These are phyloP conservation scores for Nestor notabilis DNA, from an alignment of 2,113 vertebrate genomes.

Conservation along the genomic window DNA sequence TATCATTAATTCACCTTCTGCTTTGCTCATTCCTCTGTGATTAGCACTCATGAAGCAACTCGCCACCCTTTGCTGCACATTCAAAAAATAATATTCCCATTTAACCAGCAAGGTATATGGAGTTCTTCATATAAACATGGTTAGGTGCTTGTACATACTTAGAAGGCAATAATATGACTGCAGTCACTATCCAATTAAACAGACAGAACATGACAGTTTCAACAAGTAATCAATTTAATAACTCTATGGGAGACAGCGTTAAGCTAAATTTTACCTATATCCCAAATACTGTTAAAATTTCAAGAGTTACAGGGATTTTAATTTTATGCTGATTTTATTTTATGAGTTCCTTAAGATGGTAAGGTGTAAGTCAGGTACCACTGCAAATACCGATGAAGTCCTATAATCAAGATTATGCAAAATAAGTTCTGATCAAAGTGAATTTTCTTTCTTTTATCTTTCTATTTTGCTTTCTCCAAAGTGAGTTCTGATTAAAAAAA, in stretches of 20 bases:
- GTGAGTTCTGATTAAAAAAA: conserved; percentile 42
- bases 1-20: not conserved
- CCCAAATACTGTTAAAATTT: not conserved
- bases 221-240: not conserved
- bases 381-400: not conserved
- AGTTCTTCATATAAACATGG: not conserved
- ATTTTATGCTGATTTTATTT: not conserved
- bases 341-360: not conserved
- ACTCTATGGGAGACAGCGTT: not conserved
- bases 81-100: not conserved
- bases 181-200: conserved; percentile 55
- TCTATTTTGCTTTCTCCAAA: not conserved
- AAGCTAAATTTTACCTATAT: not conserved
- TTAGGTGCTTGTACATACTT: not conserved
- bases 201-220: conserved; percentile 13
- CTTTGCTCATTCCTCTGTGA: not conserved
- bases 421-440: conserved; percentile 58
- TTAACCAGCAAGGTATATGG: not conserved
- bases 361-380: not conserved
- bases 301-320: not conserved
- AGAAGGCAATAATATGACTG: conserved; percentile 2
- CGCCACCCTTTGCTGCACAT: not conserved
- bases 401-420: conserved; percentile 33
- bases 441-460: conserved; percentile 43
- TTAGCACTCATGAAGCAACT: not conserved